phyloP scores from a whole-genome alignment of 2,888 invertebrate genomes.

The Anticlea derivata region DNA sequence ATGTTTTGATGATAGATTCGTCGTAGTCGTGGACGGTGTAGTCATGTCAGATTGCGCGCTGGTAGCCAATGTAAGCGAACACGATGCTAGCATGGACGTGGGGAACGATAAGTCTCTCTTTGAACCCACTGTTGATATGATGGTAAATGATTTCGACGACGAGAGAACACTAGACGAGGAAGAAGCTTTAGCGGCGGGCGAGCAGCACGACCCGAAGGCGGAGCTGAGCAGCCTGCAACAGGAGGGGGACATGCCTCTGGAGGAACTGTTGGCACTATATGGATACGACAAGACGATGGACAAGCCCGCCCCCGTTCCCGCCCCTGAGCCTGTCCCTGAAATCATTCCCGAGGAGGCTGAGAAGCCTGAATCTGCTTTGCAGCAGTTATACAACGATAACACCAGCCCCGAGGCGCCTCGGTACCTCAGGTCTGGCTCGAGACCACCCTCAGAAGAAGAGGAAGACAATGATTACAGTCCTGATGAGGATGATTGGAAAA shows the following conservation, averaged over 20 bases:
- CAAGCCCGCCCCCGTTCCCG: slow-evolving; percentile 61
- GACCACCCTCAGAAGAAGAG: slow-evolving; percentile 92
- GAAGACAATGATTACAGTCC: slow-evolving; percentile 93
- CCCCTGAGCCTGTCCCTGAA: slow-evolving; percentile 64
- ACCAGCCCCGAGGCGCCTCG: slow-evolving; percentile 73
- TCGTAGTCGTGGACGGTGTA: slow-evolving; percentile 60
- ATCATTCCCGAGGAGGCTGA: slow-evolving; percentile 66
- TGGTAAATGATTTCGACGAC: slow-evolving; percentile 98
- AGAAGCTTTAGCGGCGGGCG: slow-evolving; percentile 95
- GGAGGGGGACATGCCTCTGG: slow-evolving; percentile 98
- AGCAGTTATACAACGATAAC: slow-evolving; percentile 70
- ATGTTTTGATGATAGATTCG: slow-evolving; percentile 65
- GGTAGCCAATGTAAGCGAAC: slow-evolving; percentile 80
- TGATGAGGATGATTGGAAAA: slow-evolving; percentile 95
- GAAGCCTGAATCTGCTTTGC: slow-evolving; percentile 77
- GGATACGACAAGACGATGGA: slow-evolving; percentile 86
- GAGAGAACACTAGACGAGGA: slow-evolving; percentile 98
- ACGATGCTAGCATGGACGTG: slow-evolving; percentile 83
- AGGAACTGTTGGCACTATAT: slow-evolving; percentile 95
- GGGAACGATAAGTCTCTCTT: slow-evolving; percentile 87
- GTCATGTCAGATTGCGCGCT: slow-evolving; percentile 84
- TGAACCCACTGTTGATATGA: slow-evolving; percentile 97
- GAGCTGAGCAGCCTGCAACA: slow-evolving; percentile 95
- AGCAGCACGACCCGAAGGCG: slow-evolving; percentile 92
- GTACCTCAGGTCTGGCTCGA: slow-evolving; percentile 85